Evolutionary conservation across 2,888 invertebrate genomes (phyloP).

Genomic region (Glyphotaelius pellucidus): DNA sequence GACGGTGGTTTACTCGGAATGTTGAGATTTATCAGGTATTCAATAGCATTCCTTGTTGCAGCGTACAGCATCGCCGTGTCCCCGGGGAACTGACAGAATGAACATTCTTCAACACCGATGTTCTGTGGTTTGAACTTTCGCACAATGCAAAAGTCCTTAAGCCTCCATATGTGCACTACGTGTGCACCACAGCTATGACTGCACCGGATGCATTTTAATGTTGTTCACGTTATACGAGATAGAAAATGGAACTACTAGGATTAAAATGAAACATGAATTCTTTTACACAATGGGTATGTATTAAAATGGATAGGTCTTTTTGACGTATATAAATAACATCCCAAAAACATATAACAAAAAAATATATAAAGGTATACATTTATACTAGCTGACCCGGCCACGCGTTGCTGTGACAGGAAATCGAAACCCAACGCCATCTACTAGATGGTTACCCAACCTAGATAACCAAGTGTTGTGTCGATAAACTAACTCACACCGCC

Average conservation of each 20-base stretch:
- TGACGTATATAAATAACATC: too few species aligned
- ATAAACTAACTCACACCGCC: too few species aligned
- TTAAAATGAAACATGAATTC: not conserved
- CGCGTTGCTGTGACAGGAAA: too few species aligned
- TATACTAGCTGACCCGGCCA: too few species aligned
- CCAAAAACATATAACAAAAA: too few species aligned
- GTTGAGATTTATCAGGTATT: not conserved
- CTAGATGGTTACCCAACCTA: too few species aligned
- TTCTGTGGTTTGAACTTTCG: not conserved
- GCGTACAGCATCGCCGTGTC: not conserved
- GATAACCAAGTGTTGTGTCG: too few species aligned
- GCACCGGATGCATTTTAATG: not conserved
- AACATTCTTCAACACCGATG: not conserved
- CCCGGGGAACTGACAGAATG: too few species aligned
- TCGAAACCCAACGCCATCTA: too few species aligned
- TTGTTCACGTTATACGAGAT: not conserved
- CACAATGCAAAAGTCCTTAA: not conserved
- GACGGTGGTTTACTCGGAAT: not conserved
- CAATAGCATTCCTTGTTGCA: not conserved
- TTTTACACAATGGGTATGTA: too few species aligned
- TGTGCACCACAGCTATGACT: not conserved
- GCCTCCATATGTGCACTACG: not conserved
- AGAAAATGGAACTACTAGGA: not conserved
- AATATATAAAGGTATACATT: too few species aligned
- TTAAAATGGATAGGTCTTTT: too few species aligned